Percentiles rank a stretch among this genome's conserved stretches.
phyloP scores from a whole-genome alignment of 1,140 invertebrate species.

The Dinothrombium tinctorium region DNA sequence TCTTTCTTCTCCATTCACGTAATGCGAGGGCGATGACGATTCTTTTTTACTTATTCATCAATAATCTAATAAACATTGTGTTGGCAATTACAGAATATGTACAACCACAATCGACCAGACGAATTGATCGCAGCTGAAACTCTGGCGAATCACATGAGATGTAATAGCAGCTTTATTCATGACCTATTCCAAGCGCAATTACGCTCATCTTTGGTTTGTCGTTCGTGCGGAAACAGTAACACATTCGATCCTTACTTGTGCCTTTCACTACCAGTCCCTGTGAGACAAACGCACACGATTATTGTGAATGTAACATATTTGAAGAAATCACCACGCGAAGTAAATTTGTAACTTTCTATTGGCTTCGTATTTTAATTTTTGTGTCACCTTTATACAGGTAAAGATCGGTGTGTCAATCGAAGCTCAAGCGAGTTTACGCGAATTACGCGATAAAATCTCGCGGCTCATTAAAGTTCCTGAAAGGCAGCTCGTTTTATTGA shows the following conservation, averaged over 20 bases:
- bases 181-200: constrained; percentile 46
- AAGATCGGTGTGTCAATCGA: constrained; percentile 60
- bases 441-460: constrained; percentile 47
- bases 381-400: constrained; percentile 28
- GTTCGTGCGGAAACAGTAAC: constrained; percentile 72
- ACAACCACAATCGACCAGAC: constrained; percentile 42
- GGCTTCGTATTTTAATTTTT: background rate
- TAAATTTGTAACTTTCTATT: constrained; percentile 15
- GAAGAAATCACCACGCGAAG: constrained; percentile 56
- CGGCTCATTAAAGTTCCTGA: constrained; percentile 54
- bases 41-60: no score
- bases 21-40: no score
- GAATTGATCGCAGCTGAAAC: constrained; percentile 78
- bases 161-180: constrained; percentile 76
- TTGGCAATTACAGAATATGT: background rate
- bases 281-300: constrained; percentile 32
- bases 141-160: constrained; percentile 58
- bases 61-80: no score
- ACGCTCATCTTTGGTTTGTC: constrained; percentile 75
- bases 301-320: constrained; percentile 64
- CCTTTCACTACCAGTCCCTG: constrained; percentile 78
- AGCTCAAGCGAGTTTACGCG: constrained; percentile 47
- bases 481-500: constrained; percentile 24
- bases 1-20: no score
- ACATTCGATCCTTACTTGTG: constrained; percentile 95